phyloP scores from a whole-genome alignment of 2,797 vertebrate genomes.

The Helarctos malayanus region DNA sequence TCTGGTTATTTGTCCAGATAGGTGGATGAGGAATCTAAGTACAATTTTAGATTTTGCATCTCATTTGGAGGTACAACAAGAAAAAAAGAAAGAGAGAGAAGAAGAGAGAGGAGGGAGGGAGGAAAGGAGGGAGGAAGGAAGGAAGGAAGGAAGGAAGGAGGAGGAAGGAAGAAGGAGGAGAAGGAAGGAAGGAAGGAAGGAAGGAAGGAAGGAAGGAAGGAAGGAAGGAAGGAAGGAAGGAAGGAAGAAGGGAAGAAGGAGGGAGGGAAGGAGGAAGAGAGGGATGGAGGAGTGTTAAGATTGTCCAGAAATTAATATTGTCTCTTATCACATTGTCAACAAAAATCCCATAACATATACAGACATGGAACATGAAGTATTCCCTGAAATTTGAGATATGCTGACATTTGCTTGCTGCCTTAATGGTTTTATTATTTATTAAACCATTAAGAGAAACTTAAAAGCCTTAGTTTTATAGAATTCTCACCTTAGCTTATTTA shows the following conservation, averaged over 20 bases:
- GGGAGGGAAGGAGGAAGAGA: not conserved
- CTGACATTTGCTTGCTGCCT: not conserved
- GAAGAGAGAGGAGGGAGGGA: not conserved
- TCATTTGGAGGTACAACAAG: not conserved
- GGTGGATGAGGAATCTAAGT: not conserved
- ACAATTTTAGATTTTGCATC: not conserved
- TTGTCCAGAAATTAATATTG: not conserved
- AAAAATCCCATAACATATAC: not conserved
- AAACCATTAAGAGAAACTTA: not conserved
- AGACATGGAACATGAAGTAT: not conserved
- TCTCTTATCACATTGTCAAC: not conserved
- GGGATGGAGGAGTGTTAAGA: not conserved
- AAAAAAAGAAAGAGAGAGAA: not conserved
- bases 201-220: rapidly evolving
- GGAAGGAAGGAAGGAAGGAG: not conserved
- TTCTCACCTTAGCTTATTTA: not conserved
- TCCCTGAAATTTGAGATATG: not conserved
- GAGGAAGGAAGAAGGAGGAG: no score
- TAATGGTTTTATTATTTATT: not conserved
- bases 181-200: not conserved
- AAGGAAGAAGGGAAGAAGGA: not conserved
- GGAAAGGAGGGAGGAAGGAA: no score
- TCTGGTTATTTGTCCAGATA: not conserved
- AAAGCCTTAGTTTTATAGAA: not conserved
- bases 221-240: not conserved